phyloP scores from a whole-genome alignment of 1,140 invertebrate species.

The Caenorhabditis briggsae region DNA sequence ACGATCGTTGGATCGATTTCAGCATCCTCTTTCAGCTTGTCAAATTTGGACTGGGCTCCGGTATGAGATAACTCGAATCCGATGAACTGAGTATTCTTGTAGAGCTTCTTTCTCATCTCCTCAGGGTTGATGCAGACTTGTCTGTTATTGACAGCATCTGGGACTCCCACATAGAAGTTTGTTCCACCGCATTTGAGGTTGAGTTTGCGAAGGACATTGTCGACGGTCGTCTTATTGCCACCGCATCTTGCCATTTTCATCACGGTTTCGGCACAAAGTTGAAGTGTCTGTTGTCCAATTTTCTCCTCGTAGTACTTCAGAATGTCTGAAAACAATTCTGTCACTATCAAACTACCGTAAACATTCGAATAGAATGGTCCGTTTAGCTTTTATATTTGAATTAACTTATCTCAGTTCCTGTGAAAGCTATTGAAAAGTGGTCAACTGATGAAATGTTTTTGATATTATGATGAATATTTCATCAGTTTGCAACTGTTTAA shows the following conservation, averaged over 20 bases:
- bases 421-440: no score
- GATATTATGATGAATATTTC: no score
- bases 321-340: constrained; percentile 1
- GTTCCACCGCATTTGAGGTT: background rate
- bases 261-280: background rate
- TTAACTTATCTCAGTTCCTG: no score
- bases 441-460: no score
- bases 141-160: background rate
- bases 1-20: background rate
- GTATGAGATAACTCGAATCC: constrained; percentile 12
- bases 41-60: background rate
- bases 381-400: no score
- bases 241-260: background rate
- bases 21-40: background rate
- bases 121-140: background rate
- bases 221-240: background rate
- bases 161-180: background rate
- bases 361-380: no score
- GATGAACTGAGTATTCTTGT: background rate
- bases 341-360: no score
- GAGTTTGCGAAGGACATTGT: background rate
- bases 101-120: background rate
- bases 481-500: no score
- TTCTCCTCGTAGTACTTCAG: constrained; percentile 11
- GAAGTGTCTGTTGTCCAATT: background rate